Evolutionary conservation across 2,888 invertebrate genomes (phyloP), one percentile per base, ranked within the genome.

Genomic region (Boloria euphrosyne): DNA sequence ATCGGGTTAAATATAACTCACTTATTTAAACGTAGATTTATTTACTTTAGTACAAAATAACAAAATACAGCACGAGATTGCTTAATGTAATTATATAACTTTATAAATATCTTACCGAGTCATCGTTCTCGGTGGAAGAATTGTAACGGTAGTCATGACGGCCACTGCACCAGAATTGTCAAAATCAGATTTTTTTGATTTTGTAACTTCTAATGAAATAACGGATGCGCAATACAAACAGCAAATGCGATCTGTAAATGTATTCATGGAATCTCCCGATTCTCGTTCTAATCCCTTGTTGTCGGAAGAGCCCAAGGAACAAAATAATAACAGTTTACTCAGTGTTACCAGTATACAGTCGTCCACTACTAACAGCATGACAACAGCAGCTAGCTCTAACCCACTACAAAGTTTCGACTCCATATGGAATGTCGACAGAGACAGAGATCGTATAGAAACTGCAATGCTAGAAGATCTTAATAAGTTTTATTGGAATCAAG

Each of bases 111-210:
- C 74, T 68, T 78, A 78, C 84, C 83, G 84, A 84, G 84, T 77
- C 73, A 78, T 79, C 78, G 79, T 80, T 78, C 85, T 88, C 92
- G 90, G 93, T 92, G 89, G 75, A 79, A 79, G 63, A 70, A 81
- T 80, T 78, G 80, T 87, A 89, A 83, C 93, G 93, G 96, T 96
- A 96, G 96, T 96, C 93, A 95, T 97, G 90, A 96, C 96, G 90
- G 96, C 96, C 93, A 94, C 95, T 84, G 96, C 96, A 88, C 96
- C 96, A 89, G 96, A 97, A 92, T 93, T 97, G 88, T 95, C 96
- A 78, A 96, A 97, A 91, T 96, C 96, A 75, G 97, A 97, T 92
- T 97, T 97, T 93, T 97, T 97, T 90, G 97, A 97, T 90, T 96
- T 97, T 89, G 97, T 97, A 71, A 96, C 96, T 62, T 95, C 96